These are phyloP conservation scores for Microtus ochrogaster DNA, from an alignment of 2,113 vertebrate genomes.

Conservation along the genomic window DNA sequence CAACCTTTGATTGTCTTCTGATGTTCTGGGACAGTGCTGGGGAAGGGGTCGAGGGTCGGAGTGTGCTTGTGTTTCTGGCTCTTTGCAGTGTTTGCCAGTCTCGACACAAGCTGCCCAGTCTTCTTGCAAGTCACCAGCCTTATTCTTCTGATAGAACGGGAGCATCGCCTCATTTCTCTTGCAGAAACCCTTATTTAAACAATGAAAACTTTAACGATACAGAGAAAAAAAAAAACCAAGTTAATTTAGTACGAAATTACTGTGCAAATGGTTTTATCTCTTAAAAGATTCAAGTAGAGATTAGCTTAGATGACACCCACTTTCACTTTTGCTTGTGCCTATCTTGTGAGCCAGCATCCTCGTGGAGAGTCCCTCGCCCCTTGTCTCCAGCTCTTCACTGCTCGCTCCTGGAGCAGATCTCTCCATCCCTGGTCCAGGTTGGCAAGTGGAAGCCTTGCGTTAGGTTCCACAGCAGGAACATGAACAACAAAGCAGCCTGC, in stretches of 20 bases:
- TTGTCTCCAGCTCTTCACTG: slow-evolving; percentile 24
- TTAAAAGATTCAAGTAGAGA: slow-evolving; percentile 73
- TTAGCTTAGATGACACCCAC: slow-evolving; percentile 73
- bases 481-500: not conserved
- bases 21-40: not conserved
- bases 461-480: slow-evolving; percentile 4
- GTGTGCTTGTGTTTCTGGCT: not conserved
- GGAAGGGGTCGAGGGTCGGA: not conserved
- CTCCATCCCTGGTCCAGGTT: not conserved
- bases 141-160: not conserved
- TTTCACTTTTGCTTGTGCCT: slow-evolving; percentile 61
- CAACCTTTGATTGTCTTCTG: not conserved
- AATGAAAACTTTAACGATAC: slow-evolving; percentile 66
- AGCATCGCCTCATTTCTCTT: not conserved
- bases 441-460: not conserved
- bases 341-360: not conserved
- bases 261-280: slow-evolving; percentile 72
- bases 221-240: slow-evolving; percentile 14
- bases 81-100: not conserved
- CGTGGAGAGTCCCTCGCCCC: slow-evolving; percentile 28
- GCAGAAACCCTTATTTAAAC: slow-evolving; percentile 61
- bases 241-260: slow-evolving; percentile 72
- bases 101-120: not conserved
- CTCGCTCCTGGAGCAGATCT: slow-evolving; percentile 44
- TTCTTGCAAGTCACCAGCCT: not conserved